A percentile compares a stretch with the other conserved stretches of the same genome.
phyloP scores from a whole-genome alignment of 2,113 vertebrate genomes.

The Pipa parva region DNA sequence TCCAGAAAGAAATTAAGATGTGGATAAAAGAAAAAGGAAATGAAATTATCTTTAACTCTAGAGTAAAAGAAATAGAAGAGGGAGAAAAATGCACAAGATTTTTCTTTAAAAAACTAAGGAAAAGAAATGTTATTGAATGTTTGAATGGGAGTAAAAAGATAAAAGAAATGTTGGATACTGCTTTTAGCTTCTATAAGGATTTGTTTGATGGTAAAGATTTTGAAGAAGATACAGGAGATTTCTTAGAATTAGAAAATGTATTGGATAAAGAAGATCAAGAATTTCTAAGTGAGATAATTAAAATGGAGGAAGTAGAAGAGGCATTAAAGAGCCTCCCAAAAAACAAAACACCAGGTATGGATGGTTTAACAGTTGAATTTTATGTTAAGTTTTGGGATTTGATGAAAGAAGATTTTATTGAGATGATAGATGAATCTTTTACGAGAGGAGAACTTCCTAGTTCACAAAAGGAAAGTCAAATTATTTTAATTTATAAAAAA shows the following conservation, averaged over 20 bases:
- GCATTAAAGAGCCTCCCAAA: background rate
- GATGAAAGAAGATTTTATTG: no score
- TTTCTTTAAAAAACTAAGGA: background rate
- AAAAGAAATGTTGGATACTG: background rate
- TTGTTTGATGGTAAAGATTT: no score
- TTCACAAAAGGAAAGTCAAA: no score
- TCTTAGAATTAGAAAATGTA: background rate
- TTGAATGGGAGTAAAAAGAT: background rate
- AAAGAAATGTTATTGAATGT: background rate
- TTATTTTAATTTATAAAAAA: no score
- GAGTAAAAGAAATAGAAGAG: no score
- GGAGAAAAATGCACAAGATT: no score
- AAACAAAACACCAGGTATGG: no score
- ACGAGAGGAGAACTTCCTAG: no score
- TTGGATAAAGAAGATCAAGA: background rate
- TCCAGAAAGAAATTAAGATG: no score
- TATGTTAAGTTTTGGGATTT: background rate
- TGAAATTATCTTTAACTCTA: background rate
- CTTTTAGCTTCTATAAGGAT: no score
- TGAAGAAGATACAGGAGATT: background rate
- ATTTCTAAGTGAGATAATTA: background rate
- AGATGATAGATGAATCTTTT: no score
- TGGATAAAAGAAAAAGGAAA: background rate
- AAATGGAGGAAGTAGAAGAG: background rate
- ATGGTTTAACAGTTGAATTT: slow-evolving; percentile 11